These are phyloP conservation scores for Cryptocheilus praepositus DNA, from an alignment of 2,888 invertebrate species.

Conservation along the genomic window DNA sequence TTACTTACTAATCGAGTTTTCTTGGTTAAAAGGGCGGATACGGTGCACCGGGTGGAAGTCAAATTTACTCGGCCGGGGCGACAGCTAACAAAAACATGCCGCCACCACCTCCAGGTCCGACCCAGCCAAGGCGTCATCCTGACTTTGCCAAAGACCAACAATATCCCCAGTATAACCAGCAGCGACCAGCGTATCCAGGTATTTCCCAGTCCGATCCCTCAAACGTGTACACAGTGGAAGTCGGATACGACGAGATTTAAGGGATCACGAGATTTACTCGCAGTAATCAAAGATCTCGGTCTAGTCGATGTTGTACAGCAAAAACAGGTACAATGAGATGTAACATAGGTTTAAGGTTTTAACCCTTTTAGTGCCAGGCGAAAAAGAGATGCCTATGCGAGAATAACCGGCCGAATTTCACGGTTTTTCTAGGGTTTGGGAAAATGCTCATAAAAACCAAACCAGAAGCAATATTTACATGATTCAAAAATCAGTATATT, in stretches of 20 bases:
- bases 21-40: conserved; percentile 58
- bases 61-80: conserved; percentile 75
- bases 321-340: too few relatives aligned
- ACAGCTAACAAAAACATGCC: conserved; percentile 79
- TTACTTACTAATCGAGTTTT: neutral
- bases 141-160: conserved; percentile 88
- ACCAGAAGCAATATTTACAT: too few relatives aligned
- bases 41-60: conserved; percentile 71
- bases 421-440: too few relatives aligned
- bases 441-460: too few relatives aligned
- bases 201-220: conserved; percentile 32
- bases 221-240: neutral
- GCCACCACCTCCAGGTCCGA: conserved; percentile 78
- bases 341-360: too few relatives aligned
- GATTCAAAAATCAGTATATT: too few relatives aligned
- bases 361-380: too few relatives aligned
- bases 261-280: neutral
- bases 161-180: conserved; percentile 81
- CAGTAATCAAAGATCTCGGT: neutral
- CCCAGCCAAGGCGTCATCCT: conserved; percentile 85
- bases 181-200: conserved; percentile 82
- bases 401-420: too few relatives aligned
- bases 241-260: neutral
- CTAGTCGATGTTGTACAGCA: too few relatives aligned
- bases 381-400: too few relatives aligned